Conservation (phyloP, 2,888 invertebrate species). For the Gymnosoma rotundatum region DNA sequence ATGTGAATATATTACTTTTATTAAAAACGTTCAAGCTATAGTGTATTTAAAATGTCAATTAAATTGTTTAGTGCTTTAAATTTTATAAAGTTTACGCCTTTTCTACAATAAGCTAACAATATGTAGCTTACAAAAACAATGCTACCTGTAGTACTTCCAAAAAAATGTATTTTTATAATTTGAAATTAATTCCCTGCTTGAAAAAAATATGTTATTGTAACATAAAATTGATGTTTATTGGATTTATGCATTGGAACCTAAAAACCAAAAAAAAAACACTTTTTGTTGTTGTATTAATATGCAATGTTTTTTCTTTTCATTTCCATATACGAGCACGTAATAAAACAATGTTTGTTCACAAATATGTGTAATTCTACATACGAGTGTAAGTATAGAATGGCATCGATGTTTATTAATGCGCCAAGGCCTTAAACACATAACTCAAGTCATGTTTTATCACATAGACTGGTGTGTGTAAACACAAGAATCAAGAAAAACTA, state of each 20-base stretch:
- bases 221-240: background rate
- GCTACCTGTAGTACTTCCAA: too few species aligned
- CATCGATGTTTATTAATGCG: slow-evolving; percentile 59
- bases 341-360: too few species aligned
- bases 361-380: background rate
- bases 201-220: too few species aligned
- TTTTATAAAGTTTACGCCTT: too few species aligned
- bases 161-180: too few species aligned
- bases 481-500: background rate
- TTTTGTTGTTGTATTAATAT: background rate
- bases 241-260: background rate
- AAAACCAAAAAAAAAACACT: background rate
- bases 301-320: background rate
- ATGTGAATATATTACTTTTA: too few species aligned
- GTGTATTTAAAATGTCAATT: too few species aligned
- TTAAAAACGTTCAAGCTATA: too few species aligned
- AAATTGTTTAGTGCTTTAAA: too few species aligned
- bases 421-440: slow-evolving; percentile 45
- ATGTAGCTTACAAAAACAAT: too few species aligned
- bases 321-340: background rate
- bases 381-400: slow-evolving; percentile 16
- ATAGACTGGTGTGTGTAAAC: slow-evolving; percentile 34
- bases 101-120: too few species aligned
- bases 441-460: slow-evolving; percentile 55
- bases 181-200: background rate